phyloP scores from a whole-genome alignment of 2,113 vertebrate genomes.

The Bujurquina vittata region DNA sequence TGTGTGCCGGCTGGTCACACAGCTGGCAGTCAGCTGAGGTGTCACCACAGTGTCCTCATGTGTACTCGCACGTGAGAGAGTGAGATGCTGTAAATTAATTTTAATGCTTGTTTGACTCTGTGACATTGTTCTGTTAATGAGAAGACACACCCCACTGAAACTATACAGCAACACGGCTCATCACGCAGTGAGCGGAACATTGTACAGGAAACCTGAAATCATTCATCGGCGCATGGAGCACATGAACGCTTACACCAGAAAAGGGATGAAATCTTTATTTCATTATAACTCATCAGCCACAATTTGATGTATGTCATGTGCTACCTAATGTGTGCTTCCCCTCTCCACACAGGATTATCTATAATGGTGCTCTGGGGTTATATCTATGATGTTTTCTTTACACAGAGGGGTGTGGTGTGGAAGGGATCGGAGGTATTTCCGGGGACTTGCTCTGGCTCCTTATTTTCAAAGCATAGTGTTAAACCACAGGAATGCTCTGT shows the following conservation, averaged over 20 bases:
- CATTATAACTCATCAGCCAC: neutral
- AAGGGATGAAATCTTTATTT: neutral
- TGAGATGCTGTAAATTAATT: neutral
- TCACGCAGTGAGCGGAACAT: neutral
- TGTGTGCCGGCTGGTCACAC: slow-evolving; percentile 27
- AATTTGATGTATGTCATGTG: neutral
- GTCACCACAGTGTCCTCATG: slow-evolving; percentile 17
- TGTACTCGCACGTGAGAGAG: neutral
- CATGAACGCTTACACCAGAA: neutral
- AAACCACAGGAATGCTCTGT: slow-evolving; percentile 73
- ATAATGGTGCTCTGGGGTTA: neutral
- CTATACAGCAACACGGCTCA: neutral
- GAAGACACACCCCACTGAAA: neutral
- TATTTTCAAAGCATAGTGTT: slow-evolving; percentile 56
- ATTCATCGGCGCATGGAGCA: neutral
- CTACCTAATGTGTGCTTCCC: neutral
- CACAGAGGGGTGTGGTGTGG: slow-evolving; percentile 23
- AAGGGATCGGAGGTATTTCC: slow-evolving; percentile 6
- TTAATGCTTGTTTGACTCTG: neutral
- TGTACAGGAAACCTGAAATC: neutral
- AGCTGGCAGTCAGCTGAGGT: slow-evolving; percentile 39
- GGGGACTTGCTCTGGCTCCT: slow-evolving; percentile 13
- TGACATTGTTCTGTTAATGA: neutral
- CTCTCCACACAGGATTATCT: neutral
- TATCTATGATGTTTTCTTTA: slow-evolving; percentile 48